Conservation (phyloP, 2,797 vertebrate species). For the Yasuhikotakia modesta region DNA sequence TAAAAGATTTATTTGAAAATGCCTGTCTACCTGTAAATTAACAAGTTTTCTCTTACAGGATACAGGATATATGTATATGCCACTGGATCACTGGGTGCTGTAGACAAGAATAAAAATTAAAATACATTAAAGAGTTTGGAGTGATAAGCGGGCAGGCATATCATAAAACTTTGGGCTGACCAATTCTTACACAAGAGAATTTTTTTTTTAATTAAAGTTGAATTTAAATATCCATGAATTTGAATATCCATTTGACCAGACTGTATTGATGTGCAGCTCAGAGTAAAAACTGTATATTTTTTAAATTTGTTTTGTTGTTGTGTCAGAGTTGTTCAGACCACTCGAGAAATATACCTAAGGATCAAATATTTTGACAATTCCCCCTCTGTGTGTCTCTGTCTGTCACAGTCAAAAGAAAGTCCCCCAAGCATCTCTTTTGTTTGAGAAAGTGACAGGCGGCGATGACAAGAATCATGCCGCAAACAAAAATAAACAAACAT, state of each 20-base stretch:
- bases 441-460: constrained; percentile 22
- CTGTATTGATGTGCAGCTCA: neutral
- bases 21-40: neutral
- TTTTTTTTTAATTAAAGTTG: neutral
- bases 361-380: constrained; percentile 45
- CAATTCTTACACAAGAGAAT: no score
- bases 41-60: neutral
- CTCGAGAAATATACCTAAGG: constrained; percentile 8
- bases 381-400: constrained; percentile 6
- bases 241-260: neutral
- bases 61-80: neutral
- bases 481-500: constrained; percentile 51
- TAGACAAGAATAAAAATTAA: neutral
- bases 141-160: no score
- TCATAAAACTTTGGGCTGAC: no score
- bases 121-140: neutral
- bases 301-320: neutral
- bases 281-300: neutral
- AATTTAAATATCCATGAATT: no score
- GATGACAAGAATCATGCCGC: constrained; percentile 31
- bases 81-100: neutral
- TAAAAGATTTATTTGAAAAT: neutral
- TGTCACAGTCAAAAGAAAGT: constrained; percentile 35
- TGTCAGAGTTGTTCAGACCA: constrained; percentile 27
- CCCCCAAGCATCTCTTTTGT: constrained; percentile 45